These are phyloP conservation scores for Tauraco erythrolophus DNA, from an alignment of 2,113 vertebrate genomes.

Conservation along the genomic window DNA sequence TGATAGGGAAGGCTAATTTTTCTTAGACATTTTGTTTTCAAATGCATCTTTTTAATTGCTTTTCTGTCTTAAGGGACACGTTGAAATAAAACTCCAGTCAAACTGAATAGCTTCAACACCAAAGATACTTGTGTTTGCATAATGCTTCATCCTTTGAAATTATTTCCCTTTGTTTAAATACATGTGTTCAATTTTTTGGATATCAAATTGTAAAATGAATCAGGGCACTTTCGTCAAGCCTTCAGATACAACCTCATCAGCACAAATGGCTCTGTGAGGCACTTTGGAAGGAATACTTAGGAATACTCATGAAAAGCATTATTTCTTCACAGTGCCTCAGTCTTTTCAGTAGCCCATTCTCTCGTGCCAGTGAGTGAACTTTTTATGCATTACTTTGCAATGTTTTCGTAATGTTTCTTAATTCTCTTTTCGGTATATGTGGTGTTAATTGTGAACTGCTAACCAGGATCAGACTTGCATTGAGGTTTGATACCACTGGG, in stretches of 20 bases:
- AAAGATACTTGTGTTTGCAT: not conserved
- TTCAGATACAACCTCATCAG: not conserved
- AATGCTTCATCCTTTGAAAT: not conserved
- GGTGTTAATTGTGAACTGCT: not conserved
- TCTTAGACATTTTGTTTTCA: not conserved
- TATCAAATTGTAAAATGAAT: not conserved
- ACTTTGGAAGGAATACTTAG: not conserved
- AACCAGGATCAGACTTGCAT: not conserved
- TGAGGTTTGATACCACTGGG: not conserved
- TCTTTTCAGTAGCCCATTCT: not conserved
- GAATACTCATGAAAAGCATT: not conserved
- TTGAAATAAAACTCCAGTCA: not conserved
- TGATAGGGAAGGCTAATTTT: not conserved
- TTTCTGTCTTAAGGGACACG: not conserved
- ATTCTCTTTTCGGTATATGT: not conserved
- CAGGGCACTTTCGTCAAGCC: not conserved
- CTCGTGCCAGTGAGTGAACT: not conserved
- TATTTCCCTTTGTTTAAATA: not conserved
- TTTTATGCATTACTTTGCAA: not conserved
- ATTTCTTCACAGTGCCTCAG: not conserved
- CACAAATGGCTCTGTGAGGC: not conserved
- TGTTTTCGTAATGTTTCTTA: not conserved
- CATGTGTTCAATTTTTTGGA: not conserved
- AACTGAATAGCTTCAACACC: not conserved
- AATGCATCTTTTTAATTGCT: not conserved